phyloP scores from a whole-genome alignment of 2,888 invertebrate species.

The Athalia circularis region DNA sequence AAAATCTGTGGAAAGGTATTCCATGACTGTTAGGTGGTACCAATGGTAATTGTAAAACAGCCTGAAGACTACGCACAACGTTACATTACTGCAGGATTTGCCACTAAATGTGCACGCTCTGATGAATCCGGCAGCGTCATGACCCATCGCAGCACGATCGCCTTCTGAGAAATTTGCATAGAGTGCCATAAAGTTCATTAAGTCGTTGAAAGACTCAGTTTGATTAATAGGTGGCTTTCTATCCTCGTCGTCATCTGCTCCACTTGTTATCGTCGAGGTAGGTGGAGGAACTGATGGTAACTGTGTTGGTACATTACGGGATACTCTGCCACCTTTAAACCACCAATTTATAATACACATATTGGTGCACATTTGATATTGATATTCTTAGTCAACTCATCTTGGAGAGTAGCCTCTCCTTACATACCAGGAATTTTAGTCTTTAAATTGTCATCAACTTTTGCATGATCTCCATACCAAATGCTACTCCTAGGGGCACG shows the following conservation, averaged over 20 bases:
- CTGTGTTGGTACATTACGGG: neutral
- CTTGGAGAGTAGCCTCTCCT: too few relatives aligned
- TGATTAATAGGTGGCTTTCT: conserved; percentile 42
- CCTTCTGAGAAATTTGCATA: conserved; percentile 50
- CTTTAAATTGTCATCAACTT: neutral
- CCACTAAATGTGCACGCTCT: conserved; percentile 52
- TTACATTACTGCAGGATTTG: conserved; percentile 49
- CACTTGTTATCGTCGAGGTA: conserved; percentile 9
- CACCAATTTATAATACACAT: neutral
- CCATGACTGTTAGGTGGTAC: neutral
- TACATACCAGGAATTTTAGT: neutral
- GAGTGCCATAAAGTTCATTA: conserved; percentile 52
- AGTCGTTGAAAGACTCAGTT: conserved; percentile 52
- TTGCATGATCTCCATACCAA: neutral
- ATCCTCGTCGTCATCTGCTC: conserved; percentile 22
- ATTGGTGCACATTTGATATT: neutral
- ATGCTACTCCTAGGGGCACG: conserved; percentile 9
- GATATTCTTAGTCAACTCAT: too few relatives aligned
- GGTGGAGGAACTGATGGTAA: conserved; percentile 16
- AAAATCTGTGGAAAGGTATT: conserved; percentile 46
- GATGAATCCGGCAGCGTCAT: conserved; percentile 47
- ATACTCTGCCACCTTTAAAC: neutral
- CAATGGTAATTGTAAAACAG: neutral
- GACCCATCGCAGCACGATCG: conserved; percentile 47
- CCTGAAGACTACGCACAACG: conserved; percentile 44